phyloP scores from a whole-genome alignment of 1,140 invertebrate species.

The Drosophila malerkotliana region DNA sequence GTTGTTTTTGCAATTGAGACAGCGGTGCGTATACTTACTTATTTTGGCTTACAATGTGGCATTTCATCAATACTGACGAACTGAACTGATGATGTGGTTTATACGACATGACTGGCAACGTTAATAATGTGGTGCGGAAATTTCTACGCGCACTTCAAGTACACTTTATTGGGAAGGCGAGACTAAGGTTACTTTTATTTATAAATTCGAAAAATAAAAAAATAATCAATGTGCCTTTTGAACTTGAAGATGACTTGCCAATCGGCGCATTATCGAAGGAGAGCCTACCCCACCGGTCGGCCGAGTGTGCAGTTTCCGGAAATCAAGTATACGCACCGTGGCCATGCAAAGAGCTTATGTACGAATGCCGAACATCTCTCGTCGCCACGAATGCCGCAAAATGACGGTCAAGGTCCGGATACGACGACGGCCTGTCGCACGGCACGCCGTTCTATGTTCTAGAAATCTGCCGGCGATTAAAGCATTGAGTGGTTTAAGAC shows the following conservation, averaged over 20 bases:
- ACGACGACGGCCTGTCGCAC: slow-evolving; percentile 44
- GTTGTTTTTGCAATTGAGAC: slow-evolving; percentile 66
- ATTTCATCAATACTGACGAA: slow-evolving; percentile 57
- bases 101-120: slow-evolving; percentile 57
- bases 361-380: slow-evolving; percentile 3
- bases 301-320: slow-evolving; percentile 54
- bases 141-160: slow-evolving; percentile 67
- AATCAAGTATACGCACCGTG: slow-evolving; percentile 63
- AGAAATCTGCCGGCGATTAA: slow-evolving; percentile 15
- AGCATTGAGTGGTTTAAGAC: slow-evolving; percentile 65
- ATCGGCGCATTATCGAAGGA: slow-evolving; percentile 33
- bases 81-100: slow-evolving; percentile 40
- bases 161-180: slow-evolving; percentile 34
- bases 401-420: slow-evolving; percentile 68
- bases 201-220: slow-evolving; percentile 23
- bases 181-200: slow-evolving; percentile 66
- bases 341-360: slow-evolving; percentile 52
- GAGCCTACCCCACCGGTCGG: slow-evolving; percentile 20
- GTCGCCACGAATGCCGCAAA: slow-evolving; percentile 16
- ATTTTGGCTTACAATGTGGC: slow-evolving; percentile 54
- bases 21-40: slow-evolving; percentile 35
- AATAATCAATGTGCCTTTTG: slow-evolving; percentile 42
- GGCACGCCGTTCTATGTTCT: slow-evolving; percentile 57
- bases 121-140: slow-evolving; percentile 73
- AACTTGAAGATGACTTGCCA: slow-evolving; percentile 65